Evolutionary conservation across 2,888 invertebrate genomes (phyloP).

Genomic region (Coleophora flavipennella): DNA sequence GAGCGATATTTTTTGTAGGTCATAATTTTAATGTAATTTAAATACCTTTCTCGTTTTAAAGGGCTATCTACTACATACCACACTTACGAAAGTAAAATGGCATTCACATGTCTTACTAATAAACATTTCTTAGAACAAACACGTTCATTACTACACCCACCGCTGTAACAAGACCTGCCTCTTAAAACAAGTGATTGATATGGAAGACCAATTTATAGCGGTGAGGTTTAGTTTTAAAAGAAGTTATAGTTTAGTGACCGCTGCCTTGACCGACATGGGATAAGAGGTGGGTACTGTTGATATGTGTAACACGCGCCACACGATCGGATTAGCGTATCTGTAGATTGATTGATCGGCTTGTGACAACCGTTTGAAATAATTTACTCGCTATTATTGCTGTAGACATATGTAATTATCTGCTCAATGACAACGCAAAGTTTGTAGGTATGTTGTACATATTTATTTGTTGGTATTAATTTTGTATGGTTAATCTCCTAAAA

Average conservation of each 20-base stretch:
- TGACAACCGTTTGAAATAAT: slow-evolving; percentile 11
- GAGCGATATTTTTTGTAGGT: too few relatives aligned
- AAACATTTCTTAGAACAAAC: slow-evolving; percentile 11
- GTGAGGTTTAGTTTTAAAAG: slow-evolving; percentile 12
- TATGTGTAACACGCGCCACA: slow-evolving; percentile 14
- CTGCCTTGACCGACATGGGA: slow-evolving; percentile 48
- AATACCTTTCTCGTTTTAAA: too few relatives aligned
- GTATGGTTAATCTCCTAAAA: neutral
- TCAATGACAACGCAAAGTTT: neutral
- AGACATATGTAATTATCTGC: neutral
- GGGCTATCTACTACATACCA: too few relatives aligned
- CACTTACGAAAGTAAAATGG: neutral
- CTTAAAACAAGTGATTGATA: neutral
- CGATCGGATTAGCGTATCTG: neutral
- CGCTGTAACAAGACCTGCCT: slow-evolving; percentile 5
- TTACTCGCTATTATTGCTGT: slow-evolving; percentile 10
- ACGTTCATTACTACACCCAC: slow-evolving; percentile 8
- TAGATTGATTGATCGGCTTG: slow-evolving; percentile 16
- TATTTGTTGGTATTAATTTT: neutral
- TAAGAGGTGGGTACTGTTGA: slow-evolving; percentile 1
- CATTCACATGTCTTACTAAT: too few relatives aligned
- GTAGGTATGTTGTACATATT: neutral
- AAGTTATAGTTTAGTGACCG: slow-evolving; percentile 31
- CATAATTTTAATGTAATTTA: too few relatives aligned
- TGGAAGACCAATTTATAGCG: neutral